Conservation (phyloP, 2,113 vertebrate species). For the Pontoporia blainvillei region DNA sequence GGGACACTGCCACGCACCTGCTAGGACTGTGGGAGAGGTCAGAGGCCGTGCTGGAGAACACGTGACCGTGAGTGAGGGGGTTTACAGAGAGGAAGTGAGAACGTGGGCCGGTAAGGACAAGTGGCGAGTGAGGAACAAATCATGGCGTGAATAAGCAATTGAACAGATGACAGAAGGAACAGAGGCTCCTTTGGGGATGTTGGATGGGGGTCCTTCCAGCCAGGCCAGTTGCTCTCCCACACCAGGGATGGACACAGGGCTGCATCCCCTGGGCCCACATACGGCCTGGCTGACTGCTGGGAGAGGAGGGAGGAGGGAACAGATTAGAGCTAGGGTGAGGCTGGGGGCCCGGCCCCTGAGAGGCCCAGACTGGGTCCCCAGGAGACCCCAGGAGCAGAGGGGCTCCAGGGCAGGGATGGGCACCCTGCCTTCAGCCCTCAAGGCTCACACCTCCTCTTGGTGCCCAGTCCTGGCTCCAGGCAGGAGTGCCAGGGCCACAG, state of each 20-base stretch:
- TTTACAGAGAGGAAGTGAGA: rapidly evolving
- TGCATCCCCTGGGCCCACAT: background rate
- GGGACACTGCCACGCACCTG: rapidly evolving
- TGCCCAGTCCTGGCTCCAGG: rapidly evolving
- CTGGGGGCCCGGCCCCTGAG: background rate
- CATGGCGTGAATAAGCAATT: rapidly evolving
- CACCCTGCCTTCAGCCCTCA: rapidly evolving
- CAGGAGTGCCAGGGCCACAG: background rate
- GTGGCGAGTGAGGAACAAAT: rapidly evolving
- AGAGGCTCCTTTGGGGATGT: rapidly evolving
- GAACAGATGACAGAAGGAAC: rapidly evolving
- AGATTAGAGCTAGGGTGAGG: background rate
- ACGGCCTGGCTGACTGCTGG: rapidly evolving
- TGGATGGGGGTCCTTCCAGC: background rate
- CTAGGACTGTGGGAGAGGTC: rapidly evolving
- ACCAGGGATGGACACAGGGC: rapidly evolving
- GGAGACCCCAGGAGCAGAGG: background rate
- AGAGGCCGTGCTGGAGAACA: rapidly evolving
- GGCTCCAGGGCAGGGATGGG: background rate
- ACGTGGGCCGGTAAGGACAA: rapidly evolving
- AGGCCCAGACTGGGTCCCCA: background rate
- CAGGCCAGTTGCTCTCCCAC: background rate
- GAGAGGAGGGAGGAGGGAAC: rapidly evolving
- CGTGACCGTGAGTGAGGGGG: rapidly evolving
- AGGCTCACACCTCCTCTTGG: background rate